phyloP scores from a whole-genome alignment of 2,888 invertebrate genomes.

The Keiferia lycopersicella region DNA sequence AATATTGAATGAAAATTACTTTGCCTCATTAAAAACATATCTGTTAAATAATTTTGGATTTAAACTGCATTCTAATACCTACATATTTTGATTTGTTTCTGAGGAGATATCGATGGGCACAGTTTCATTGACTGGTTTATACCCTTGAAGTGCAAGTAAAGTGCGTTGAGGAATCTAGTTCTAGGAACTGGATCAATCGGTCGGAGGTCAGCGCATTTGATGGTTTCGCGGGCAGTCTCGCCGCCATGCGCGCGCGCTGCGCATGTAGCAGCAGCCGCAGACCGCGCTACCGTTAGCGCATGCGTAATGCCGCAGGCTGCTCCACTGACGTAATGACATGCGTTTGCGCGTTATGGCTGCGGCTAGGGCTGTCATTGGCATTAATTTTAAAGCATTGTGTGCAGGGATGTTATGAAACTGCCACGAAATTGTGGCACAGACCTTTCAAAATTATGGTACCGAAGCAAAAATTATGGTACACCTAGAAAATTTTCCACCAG shows the following conservation, averaged over 20 bases:
- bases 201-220: constrained; percentile 35
- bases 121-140: neutral
- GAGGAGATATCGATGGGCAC: no score
- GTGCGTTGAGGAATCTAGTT: neutral
- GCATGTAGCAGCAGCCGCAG: constrained; percentile 35
- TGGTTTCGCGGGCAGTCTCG: constrained; percentile 38
- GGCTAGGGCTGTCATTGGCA: neutral
- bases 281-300: constrained; percentile 65
- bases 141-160: neutral
- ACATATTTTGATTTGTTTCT: no score
- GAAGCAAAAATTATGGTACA: no score
- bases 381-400: no score
- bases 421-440: no score
- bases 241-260: neutral
- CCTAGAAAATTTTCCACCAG: no score
- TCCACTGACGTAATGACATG: constrained; percentile 64
- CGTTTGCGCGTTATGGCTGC: constrained; percentile 52
- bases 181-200: constrained; percentile 5
- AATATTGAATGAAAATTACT: no score
- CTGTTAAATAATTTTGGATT: no score
- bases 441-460: no score
- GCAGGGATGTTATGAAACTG: no score
- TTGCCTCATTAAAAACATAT: no score
- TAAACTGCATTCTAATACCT: no score
- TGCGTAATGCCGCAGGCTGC: constrained; percentile 64